Conservation (phyloP, 2,797 vertebrate genomes). For the Coregonus ussuriensis region DNA sequence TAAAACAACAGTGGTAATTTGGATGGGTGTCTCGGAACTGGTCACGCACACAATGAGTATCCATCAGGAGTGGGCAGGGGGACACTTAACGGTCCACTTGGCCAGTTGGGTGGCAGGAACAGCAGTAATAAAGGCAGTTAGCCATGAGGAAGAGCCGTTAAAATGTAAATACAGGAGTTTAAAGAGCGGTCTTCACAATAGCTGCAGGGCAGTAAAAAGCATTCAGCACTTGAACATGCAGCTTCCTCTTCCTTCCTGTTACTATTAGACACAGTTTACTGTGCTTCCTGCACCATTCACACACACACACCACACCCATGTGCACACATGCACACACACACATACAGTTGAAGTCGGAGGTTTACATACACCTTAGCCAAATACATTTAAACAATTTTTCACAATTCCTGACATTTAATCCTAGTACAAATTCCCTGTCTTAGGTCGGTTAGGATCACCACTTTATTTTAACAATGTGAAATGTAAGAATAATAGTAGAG, state of each 20-base stretch:
- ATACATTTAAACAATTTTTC: no score
- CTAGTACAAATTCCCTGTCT: no score
- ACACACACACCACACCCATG: neutral
- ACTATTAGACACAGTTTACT: slow-evolving; percentile 46
- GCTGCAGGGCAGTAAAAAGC: slow-evolving; percentile 52
- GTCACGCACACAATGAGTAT: neutral
- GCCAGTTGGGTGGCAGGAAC: slow-evolving; percentile 24
- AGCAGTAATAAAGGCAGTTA: slow-evolving; percentile 35
- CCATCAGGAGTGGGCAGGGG: neutral
- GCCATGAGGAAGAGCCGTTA: slow-evolving; percentile 46
- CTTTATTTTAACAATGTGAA: no score
- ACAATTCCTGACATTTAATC: no score
- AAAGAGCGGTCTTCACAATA: slow-evolving; percentile 46
- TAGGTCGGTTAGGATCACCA: no score
- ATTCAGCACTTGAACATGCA: slow-evolving; percentile 24
- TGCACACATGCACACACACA: no score
- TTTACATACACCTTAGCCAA: no score
- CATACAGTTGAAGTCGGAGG: no score
- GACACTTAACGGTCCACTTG: slow-evolving; percentile 10
- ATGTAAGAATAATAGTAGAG: no score
- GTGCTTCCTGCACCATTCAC: slow-evolving; percentile 25
- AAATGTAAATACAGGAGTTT: slow-evolving; percentile 52
- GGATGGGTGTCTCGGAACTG: neutral
- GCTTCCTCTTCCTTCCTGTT: slow-evolving; percentile 30
- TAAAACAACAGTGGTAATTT: slow-evolving; percentile 12